A percentile compares a stretch with the other conserved stretches of the same genome.
Conservation (phyloP, 2,888 invertebrate species). For the Globia sparganii region DNA sequence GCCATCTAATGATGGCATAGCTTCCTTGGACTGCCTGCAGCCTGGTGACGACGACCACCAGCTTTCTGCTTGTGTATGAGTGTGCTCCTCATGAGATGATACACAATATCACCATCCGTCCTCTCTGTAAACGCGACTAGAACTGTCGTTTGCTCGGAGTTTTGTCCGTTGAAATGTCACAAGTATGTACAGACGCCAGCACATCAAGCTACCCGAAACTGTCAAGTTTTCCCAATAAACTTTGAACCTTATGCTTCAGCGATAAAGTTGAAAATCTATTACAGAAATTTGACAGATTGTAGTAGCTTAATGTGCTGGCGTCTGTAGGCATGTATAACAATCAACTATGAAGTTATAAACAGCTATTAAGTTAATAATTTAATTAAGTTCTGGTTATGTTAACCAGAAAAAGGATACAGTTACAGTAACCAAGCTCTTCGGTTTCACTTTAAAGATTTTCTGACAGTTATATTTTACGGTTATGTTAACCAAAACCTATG, state of each 20-base stretch:
- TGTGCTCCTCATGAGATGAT: neutral
- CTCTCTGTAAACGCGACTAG: neutral
- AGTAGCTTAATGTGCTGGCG: too few species aligned
- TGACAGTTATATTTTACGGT: neutral
- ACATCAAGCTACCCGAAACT: too few species aligned
- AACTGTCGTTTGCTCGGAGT: neutral
- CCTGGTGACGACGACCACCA: too few species aligned
- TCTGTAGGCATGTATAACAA: conserved; percentile 17
- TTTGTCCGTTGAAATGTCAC: conserved; percentile 14
- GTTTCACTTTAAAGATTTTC: neutral
- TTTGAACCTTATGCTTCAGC: too few species aligned
- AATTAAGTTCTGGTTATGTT: conserved; percentile 44
- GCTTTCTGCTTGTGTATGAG: too few species aligned
- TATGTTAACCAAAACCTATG: neutral
- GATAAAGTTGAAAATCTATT: too few species aligned
- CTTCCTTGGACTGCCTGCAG: too few species aligned
- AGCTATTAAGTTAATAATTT: conserved; percentile 16
- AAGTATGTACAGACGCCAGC: neutral
- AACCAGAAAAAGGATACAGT: conserved; percentile 26
- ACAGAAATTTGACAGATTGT: too few species aligned
- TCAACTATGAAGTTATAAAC: conserved; percentile 6
- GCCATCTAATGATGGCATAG: too few species aligned
- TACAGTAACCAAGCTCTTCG: conserved; percentile 18
- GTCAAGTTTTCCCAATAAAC: too few species aligned
- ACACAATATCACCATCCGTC: too few species aligned